Conservation (phyloP, 35 echinoderm and acorn worm genomes). For the Amphiura filiformis region DNA sequence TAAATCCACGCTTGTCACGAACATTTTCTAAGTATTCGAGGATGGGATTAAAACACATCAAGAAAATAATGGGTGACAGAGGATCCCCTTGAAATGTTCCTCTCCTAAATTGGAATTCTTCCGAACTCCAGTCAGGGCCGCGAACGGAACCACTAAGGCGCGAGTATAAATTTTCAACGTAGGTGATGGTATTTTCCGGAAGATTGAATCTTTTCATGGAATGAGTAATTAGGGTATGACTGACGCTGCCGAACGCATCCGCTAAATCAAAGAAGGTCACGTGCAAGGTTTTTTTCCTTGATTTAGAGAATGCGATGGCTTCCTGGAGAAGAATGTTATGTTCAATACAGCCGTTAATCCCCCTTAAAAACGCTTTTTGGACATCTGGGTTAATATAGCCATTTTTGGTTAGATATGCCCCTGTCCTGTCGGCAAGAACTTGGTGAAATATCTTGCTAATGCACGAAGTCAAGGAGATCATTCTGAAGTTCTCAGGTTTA, state of each 20-base stretch:
- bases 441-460: constrained; percentile 23
- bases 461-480: constrained; percentile 30
- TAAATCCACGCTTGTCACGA: neutral
- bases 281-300: constrained; percentile 11
- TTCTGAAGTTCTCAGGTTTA: constrained; percentile 35
- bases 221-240: neutral
- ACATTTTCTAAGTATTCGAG: neutral
- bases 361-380: constrained; percentile 16
- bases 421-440: constrained; percentile 28
- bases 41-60: constrained; percentile 28
- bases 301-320: neutral
- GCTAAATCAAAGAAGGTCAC: constrained; percentile 34
- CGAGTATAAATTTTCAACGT: constrained; percentile 28
- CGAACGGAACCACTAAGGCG: neutral
- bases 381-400: neutral
- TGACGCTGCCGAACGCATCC: constrained; percentile 17
- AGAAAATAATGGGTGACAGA: constrained; percentile 34
- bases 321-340: constrained; percentile 20
- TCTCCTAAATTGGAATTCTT: neutral
- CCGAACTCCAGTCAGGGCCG: neutral
- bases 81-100: constrained; percentile 28
- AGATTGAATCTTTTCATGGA: constrained; percentile 8
- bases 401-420: constrained; percentile 23
- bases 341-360: constrained; percentile 31
- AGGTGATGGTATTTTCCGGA: neutral